These are phyloP conservation scores for Drosophila subsilvestris DNA, from an alignment of 2,888 invertebrate species.

Conservation along the genomic window DNA sequence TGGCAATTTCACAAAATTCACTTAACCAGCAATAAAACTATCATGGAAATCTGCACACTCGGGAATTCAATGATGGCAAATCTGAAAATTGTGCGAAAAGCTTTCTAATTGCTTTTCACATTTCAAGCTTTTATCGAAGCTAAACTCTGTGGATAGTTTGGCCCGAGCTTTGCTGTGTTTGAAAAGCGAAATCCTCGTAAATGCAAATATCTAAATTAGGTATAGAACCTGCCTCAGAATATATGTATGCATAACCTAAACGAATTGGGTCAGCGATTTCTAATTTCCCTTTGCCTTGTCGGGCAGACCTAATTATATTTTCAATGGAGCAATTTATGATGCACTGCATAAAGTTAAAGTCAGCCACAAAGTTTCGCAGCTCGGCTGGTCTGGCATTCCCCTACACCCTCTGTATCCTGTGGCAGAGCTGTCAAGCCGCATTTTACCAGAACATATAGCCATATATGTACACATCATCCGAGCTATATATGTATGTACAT, in stretches of 20 bases:
- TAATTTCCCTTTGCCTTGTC: neutral
- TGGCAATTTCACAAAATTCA: constrained; percentile 1
- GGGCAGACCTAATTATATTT: constrained; percentile 8
- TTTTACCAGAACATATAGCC: neutral
- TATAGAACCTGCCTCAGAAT: neutral
- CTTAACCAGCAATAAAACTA: constrained; percentile 5
- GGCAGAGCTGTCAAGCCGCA: constrained; percentile 23
- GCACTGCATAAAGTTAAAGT: constrained; percentile 15
- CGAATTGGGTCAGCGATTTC: constrained; percentile 3
- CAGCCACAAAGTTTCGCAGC: constrained; percentile 15
- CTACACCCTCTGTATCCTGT: neutral
- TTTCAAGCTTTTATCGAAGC: neutral
- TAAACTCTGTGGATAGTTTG: neutral
- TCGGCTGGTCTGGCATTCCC: neutral
- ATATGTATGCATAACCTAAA: neutral
- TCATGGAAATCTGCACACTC: neutral
- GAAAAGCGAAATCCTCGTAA: neutral
- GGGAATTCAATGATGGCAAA: too few relatives aligned
- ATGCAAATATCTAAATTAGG: neutral
- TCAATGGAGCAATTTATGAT: neutral
- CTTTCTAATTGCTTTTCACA: neutral
- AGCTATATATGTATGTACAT: constrained; percentile 37
- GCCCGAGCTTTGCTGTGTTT: neutral
- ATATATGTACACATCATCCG: constrained; percentile 44
- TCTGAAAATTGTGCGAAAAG: neutral